Base-by-base conservation (phyloP, 1,140 invertebrate genomes). In the Trichogramma pretiosum region DNA sequence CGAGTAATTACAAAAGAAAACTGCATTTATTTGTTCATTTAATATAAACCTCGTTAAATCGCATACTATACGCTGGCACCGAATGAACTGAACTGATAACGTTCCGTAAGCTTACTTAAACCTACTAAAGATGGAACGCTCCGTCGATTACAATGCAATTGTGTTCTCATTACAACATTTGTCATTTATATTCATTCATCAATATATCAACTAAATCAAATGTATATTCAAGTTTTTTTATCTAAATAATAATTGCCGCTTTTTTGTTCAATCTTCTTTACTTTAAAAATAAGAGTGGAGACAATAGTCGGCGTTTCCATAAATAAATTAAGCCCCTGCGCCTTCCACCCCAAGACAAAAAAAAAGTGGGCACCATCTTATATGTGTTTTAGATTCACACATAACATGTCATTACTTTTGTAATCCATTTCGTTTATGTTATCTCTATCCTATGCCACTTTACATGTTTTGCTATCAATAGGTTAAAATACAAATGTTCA, bases 401-500 rank as follows among this genome's bases (percentile, higher is more conserved):
- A 17, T 44, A 30, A 22, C 48, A 21, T 58, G 26, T 10, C 39
- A 53, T 54, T 55, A 42, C 36, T 52, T 34, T 45, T 51, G 36
- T 53, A 46, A 50, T 61, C 54, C 54, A 32, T 41, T n/a, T n/a
- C n/a, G n/a, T n/a, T n/a, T n/a, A n/a, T n/a, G n/a, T n/a, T n/a
- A n/a, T 57, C 54, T 50, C 63, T 68, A 68, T 63, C 62, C 61
- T 68, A 69, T 63, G 60, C 66, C 66, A 66, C 63, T 68, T 68
- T 69, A 70, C 66, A 69, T 39, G 65, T 56, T 65, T 60, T 63
- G 64, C 67, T 70, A 72, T 72, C 65, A 69, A 68, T 70, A 72
- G 70, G 67, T 72, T 72, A 71, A 72, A 72, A 70, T 72, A 72
- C 67, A 72, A 72, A 71, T 69, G 62, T 63, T 67, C 67, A 71